Base-by-base conservation (phyloP, 2,113 vertebrate species). In the Condylura cristata region DNA sequence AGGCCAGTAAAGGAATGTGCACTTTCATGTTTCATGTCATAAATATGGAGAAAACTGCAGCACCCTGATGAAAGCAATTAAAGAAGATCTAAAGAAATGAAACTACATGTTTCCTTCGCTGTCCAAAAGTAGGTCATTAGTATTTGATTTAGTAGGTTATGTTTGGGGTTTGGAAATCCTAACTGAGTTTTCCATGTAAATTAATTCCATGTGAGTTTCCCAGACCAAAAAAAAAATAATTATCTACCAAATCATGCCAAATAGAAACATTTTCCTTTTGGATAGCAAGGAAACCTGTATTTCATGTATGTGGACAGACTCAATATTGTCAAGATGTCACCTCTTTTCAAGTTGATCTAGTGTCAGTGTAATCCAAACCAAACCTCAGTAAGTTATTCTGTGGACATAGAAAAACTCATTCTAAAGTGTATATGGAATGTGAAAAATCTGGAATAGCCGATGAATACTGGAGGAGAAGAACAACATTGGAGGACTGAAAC, bases 1-100 rank as follows among this genome's bases (percentile, higher is more conserved):
- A 26, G 16, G 53, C 34, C 79, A 65, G 22, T 46, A 90, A 82
- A 82, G 24, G 75, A 92, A 44, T 87, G 30, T 75, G 37, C 22
- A 56, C 18, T 87, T 95, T 83, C 7, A 71, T 70, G 20, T 65
- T 75, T 92, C 70, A 92, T 70, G 30, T 74, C 84, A 74, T 93
- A 85, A 90, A 44, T 68, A 61, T 26, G 60, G 51, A 48, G 24
- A 72, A 89, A 89, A 70, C 58, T 86, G 58, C 8, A 92, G 79
- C 86, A 48, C 48, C 70, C 48, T 83, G 34, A 83, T 63, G 61
- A 82, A 93, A 95, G 34, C 60, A 61, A 32, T 75, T 4, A 80
- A 74, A 74, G n/a, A 60, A 78, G 22, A 46, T 46, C 5, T 66
- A 68, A 82, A 41, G 60, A 41, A 83, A 87, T 92, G 28, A 51